Evolutionary conservation across 2,113 vertebrate species (phyloP).

Genomic region (Megalops atlanticus): DNA sequence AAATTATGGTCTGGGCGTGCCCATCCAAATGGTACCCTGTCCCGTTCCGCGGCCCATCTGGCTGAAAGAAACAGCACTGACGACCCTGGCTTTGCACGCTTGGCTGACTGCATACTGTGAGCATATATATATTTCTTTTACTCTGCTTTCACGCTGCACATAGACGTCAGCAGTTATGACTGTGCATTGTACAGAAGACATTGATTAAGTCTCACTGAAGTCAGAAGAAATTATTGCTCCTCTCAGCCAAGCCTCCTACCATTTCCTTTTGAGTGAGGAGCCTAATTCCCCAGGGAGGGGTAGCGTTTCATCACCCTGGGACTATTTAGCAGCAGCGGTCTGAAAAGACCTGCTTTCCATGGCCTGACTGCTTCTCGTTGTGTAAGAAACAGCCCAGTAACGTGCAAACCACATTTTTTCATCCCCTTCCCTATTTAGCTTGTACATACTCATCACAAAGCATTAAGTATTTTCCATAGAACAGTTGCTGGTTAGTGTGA

Average conservation of each 20-base stretch:
- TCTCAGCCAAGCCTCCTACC: conserved; percentile 42
- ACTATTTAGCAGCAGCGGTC: not conserved
- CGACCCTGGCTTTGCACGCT: not conserved
- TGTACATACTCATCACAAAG: not conserved
- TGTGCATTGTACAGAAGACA: not conserved
- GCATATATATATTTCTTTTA: not conserved
- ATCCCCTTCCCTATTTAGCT: not conserved
- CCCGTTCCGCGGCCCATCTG: not conserved
- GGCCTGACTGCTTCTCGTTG: not conserved
- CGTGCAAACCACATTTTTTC: not conserved
- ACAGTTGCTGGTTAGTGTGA: not conserved
- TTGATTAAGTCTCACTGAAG: not conserved
- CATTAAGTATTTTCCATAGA: not conserved
- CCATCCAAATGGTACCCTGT: not conserved
- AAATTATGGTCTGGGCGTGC: conserved; percentile 10
- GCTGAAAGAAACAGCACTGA: not conserved
- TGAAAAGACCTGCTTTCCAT: not conserved
- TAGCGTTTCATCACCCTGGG: conserved; percentile 48
- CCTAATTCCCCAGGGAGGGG: conserved; percentile 44
- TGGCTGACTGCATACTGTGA: no score
- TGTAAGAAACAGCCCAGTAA: not conserved
- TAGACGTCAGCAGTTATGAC: not conserved
- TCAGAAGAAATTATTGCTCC: conserved; percentile 43
- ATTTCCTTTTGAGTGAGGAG: conserved; percentile 55
- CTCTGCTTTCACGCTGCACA: not conserved